Evolutionary conservation across 2,888 invertebrate genomes (phyloP).

Genomic region (Mythimna albipuncta): DNA sequence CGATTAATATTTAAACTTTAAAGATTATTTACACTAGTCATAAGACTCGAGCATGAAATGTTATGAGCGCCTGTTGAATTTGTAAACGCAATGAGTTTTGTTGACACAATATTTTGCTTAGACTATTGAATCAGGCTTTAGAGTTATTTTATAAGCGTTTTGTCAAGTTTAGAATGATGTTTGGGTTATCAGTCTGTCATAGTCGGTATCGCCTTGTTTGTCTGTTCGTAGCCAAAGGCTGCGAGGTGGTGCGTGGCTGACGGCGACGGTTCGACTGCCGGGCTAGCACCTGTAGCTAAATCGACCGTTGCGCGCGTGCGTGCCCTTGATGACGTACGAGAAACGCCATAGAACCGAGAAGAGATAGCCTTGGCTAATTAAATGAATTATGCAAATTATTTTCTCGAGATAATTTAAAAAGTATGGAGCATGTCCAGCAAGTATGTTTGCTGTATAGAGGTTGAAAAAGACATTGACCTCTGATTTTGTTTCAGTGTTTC

Average conservation of each 20-base stretch:
- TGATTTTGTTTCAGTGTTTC: no score
- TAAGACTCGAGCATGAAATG: slow-evolving; percentile 50
- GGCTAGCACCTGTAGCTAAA: slow-evolving; percentile 89
- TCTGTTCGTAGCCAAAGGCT: slow-evolving; percentile 45
- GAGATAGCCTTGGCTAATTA: slow-evolving; percentile 52
- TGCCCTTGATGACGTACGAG: slow-evolving; percentile 88
- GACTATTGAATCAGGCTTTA: slow-evolving; percentile 68
- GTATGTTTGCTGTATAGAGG: background rate
- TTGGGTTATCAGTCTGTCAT: slow-evolving; percentile 76
- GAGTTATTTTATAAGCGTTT: slow-evolving; percentile 32
- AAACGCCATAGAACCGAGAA: slow-evolving; percentile 72
- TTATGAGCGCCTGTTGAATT: slow-evolving; percentile 84
- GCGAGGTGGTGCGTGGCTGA: slow-evolving; percentile 69
- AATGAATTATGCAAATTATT: slow-evolving; percentile 31
- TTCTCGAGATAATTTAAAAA: background rate
- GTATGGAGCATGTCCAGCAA: background rate
- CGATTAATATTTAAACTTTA: slow-evolving; percentile 75
- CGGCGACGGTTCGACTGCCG: slow-evolving; percentile 83
- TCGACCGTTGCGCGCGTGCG: slow-evolving; percentile 89
- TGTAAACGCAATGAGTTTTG: slow-evolving; percentile 73
- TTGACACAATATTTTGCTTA: slow-evolving; percentile 66
- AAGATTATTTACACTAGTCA: slow-evolving; percentile 71
- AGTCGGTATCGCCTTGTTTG: slow-evolving; percentile 68
- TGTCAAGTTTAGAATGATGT: slow-evolving; percentile 61
- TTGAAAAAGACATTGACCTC: no score